Evolutionary conservation across 2,113 vertebrate genomes (phyloP), one percentile per base, ranked within the genome.

Genomic region (Recurvirostra avosetta): DNA sequence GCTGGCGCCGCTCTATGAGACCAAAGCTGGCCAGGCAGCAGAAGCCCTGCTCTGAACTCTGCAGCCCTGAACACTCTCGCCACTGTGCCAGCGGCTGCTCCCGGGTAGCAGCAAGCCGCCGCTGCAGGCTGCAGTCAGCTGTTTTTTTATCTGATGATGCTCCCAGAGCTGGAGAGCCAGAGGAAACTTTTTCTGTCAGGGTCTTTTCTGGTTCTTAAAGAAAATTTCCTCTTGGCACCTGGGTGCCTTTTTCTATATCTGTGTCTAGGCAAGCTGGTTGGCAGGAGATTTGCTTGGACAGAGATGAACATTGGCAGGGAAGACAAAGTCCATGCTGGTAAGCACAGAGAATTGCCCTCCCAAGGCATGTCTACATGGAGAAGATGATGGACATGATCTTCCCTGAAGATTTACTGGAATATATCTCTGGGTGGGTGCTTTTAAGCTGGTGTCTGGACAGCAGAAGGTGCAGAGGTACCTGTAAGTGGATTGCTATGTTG

Each of bases 351-450:
- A 30, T 23, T 52, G 32, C 2, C 14, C 36, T 83, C 52, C 40
- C 34, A 15, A 59, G 85, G 22, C 27, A 27, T 8, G 6, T 38
- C 58, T 61, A 13, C 0, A 0, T 29, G 61, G 68, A 25, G 47
- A 32, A 59, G 19, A 4, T 45, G 77, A 32, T 19, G 34, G 10
- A 23, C n/a, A 32, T 6, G 77, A 58, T 15, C 22, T 53, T 80
- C 25, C 12, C 36, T 66, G 22, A 26, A 68, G 68, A 52, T 68
- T 27, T 52, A 12, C 4, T 18, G 70, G 12, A 23, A 13, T 41
- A 2, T 45, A 30, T 19, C 47, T 59, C 29, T 45, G 17, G 20
- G 27, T 36, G 25, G 6, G 17, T 53, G 47, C 29, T 66, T 45
- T 17, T 36, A 20, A 52, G 59, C 34, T 81, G 43, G 15, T 20